Evolutionary conservation across 2,113 vertebrate species (phyloP).

Genomic region (Xiphorhynchus elegans): DNA sequence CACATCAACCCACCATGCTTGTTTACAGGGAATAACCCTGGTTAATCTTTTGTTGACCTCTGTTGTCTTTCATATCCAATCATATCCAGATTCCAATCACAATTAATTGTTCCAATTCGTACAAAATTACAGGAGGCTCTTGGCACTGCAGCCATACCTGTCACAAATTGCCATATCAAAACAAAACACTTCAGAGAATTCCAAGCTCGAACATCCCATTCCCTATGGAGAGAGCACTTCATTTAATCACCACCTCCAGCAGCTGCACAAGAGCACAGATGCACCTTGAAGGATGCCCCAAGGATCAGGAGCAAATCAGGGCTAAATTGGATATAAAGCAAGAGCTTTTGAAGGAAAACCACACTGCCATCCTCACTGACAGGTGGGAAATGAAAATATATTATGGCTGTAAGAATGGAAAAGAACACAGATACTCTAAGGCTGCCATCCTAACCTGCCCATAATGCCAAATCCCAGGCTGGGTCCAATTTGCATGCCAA

Average conservation of each 20-base stretch:
- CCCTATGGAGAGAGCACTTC: neutral
- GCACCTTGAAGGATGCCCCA: neutral
- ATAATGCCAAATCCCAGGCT: neutral
- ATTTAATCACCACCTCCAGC: conserved; percentile 8
- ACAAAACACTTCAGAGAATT: neutral
- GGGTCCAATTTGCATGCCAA: neutral
- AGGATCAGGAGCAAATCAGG: conserved; percentile 24
- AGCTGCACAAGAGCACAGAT: neutral
- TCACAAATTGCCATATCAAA: neutral
- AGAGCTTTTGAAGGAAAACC: conserved; percentile 22
- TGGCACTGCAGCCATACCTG: neutral
- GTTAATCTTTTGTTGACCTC: neutral
- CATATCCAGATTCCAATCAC: neutral
- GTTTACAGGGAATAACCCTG: neutral
- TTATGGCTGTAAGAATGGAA: neutral
- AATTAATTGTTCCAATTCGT: neutral
- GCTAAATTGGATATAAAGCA: conserved; percentile 7
- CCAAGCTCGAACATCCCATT: neutral
- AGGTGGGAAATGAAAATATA: conserved; percentile 9
- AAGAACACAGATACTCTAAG: neutral
- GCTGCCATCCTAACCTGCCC: neutral
- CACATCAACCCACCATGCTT: neutral
- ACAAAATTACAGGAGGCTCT: neutral
- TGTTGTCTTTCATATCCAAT: neutral
- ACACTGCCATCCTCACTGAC: neutral